Evolutionary conservation across 2,113 vertebrate genomes (phyloP).

Genomic region (Oceanites oceanicus): DNA sequence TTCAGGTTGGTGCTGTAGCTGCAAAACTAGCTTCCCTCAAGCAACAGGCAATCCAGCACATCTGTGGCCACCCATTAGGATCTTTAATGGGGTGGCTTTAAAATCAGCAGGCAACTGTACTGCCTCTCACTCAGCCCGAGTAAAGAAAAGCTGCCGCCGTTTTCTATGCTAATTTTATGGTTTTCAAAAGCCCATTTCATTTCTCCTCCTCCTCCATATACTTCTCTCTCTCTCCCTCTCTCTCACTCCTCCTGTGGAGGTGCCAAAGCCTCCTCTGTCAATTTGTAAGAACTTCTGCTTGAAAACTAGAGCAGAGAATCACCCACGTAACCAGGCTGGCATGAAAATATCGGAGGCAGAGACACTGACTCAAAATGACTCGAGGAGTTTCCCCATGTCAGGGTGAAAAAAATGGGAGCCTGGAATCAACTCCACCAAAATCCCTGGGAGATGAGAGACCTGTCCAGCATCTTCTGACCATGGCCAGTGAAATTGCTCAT

Average conservation of each 20-base stretch:
- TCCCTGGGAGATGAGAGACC: neutral
- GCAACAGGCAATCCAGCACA: neutral
- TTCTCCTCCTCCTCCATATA: neutral
- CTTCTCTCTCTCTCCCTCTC: neutral
- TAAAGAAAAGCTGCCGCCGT: neutral
- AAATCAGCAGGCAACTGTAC: neutral
- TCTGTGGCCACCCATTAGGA: neutral
- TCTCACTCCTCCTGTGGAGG: neutral
- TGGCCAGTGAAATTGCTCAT: accelerated
- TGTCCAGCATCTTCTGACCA: neutral
- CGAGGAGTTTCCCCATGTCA: conserved; percentile 47
- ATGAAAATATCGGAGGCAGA: conserved; percentile 52
- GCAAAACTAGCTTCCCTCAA: neutral
- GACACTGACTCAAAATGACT: neutral
- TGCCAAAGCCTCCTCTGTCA: conserved; percentile 50
- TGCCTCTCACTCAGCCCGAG: neutral
- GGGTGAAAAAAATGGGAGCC: neutral
- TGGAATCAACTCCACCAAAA: neutral
- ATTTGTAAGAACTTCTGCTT: conserved; percentile 58
- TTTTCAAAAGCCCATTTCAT: neutral
- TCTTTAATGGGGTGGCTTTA: neutral
- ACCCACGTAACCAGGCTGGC: conserved; percentile 51
- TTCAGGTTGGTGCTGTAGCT: neutral
- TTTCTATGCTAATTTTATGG: conserved; percentile 22
- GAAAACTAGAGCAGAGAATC: conserved; percentile 63